These are phyloP conservation scores for Phymatocera aterrima DNA, from an alignment of 2,888 invertebrate genomes.

Conservation along the genomic window DNA sequence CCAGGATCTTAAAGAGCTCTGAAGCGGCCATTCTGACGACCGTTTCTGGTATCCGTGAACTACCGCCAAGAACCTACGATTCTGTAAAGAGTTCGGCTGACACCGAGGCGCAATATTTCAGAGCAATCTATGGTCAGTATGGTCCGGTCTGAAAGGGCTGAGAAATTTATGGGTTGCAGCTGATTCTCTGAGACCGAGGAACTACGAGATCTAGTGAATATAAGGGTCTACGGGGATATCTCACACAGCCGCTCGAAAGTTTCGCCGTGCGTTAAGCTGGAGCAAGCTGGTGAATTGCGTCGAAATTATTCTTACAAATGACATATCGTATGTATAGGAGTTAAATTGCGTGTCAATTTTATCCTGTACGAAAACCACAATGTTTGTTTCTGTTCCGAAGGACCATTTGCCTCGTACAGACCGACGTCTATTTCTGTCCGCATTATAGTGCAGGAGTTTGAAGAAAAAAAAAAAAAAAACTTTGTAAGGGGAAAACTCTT, in stretches of 20 bases:
- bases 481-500: slow-evolving; percentile 7
- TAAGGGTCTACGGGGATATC: neutral
- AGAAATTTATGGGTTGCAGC: slow-evolving; percentile 64
- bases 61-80: slow-evolving; percentile 50
- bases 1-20: slow-evolving; percentile 32
- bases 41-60: slow-evolving; percentile 52
- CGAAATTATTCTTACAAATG: too few species aligned
- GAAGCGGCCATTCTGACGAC: slow-evolving; percentile 31
- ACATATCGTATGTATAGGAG: too few species aligned
- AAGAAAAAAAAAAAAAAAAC: neutral
- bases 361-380: too few species aligned
- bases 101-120: slow-evolving; percentile 48
- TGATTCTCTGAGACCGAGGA: slow-evolving; percentile 53
- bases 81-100: slow-evolving; percentile 59
- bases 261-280: neutral
- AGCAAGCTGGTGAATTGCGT: too few species aligned
- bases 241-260: neutral
- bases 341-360: too few species aligned
- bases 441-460: neutral
- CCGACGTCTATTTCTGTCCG: neutral
- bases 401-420: too few species aligned
- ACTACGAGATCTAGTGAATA: slow-evolving; percentile 28
- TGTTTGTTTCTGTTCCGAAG: too few species aligned
- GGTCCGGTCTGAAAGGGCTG: slow-evolving; percentile 57
- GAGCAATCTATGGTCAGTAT: slow-evolving; percentile 50